phyloP scores from a whole-genome alignment of 2,797 vertebrate species.

The Martes flavigula region DNA sequence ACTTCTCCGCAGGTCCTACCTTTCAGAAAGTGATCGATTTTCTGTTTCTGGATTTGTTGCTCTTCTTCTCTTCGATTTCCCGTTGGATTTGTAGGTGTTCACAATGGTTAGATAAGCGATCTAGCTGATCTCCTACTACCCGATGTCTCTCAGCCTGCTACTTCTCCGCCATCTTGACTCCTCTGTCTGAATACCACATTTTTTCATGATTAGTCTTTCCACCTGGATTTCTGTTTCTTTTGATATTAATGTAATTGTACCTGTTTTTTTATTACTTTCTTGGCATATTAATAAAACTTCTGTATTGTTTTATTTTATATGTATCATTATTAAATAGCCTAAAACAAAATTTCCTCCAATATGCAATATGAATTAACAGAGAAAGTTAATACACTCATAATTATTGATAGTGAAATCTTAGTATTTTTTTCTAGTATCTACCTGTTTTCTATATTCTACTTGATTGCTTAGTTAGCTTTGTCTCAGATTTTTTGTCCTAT shows the following conservation, averaged over 20 bases:
- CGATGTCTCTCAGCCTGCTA: too few relatives aligned
- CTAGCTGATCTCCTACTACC: too few relatives aligned
- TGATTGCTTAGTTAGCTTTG: not conserved
- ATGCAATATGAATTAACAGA: not conserved
- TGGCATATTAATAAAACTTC: not conserved
- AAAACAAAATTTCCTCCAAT: not conserved
- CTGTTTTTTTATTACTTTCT: slow-evolving; percentile 16
- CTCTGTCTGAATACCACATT: not conserved
- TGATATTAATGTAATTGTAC: not conserved
- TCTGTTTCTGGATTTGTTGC: too few relatives aligned
- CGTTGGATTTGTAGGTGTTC: too few relatives aligned
- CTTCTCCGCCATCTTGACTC: too few relatives aligned
- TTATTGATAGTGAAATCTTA: not conserved
- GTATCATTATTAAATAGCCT: not conserved
- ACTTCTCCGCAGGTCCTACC: too few relatives aligned
- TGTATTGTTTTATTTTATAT: not conserved
- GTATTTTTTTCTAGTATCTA: not conserved
- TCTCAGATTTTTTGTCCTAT: not conserved
- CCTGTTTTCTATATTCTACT: not conserved
- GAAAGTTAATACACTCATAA: not conserved
- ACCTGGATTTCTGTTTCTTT: not conserved
- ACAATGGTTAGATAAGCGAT: too few relatives aligned
- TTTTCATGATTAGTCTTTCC: not conserved
- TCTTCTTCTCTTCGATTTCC: too few relatives aligned
- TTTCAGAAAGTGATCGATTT: too few relatives aligned